Conservation (phyloP, 1,140 invertebrate species). For the Neotoxoptera formosana region DNA sequence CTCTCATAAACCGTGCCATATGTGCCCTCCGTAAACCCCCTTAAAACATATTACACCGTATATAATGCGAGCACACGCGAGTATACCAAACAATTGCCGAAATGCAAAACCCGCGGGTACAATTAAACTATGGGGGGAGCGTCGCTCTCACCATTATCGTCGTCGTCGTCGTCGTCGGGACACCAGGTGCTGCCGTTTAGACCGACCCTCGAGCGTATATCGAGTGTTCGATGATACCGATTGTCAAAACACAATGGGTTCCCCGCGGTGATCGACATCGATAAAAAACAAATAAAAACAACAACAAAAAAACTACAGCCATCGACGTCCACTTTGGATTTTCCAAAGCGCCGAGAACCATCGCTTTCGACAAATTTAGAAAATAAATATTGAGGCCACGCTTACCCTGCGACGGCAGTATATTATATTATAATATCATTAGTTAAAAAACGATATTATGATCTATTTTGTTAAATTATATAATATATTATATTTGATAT, state of each 20-base stretch:
- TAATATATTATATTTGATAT: too few species aligned
- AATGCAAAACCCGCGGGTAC: slow-evolving; percentile 55
- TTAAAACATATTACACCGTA: background rate
- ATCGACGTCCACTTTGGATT: background rate
- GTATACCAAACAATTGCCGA: slow-evolving; percentile 57
- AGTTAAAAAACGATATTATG: background rate
- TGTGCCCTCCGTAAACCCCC: background rate
- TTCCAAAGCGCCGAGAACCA: background rate
- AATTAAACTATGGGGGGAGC: slow-evolving; percentile 15
- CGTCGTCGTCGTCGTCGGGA: background rate
- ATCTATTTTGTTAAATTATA: too few species aligned
- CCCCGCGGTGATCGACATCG: background rate
- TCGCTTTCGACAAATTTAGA: background rate
- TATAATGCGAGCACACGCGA: slow-evolving; percentile 24
- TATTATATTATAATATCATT: background rate
- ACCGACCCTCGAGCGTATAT: background rate
- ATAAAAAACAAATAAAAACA: background rate
- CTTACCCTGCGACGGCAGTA: background rate
- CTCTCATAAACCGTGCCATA: slow-evolving; percentile 56
- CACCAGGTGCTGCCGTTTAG: slow-evolving; percentile 52
- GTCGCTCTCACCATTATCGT: background rate
- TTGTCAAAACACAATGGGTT: slow-evolving; percentile 54
- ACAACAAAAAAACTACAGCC: background rate
- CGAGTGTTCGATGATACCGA: slow-evolving; percentile 41
- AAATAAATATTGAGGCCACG: background rate